phyloP scores from a whole-genome alignment of 2,888 invertebrate genomes.

The Yponomeuta malinellus region DNA sequence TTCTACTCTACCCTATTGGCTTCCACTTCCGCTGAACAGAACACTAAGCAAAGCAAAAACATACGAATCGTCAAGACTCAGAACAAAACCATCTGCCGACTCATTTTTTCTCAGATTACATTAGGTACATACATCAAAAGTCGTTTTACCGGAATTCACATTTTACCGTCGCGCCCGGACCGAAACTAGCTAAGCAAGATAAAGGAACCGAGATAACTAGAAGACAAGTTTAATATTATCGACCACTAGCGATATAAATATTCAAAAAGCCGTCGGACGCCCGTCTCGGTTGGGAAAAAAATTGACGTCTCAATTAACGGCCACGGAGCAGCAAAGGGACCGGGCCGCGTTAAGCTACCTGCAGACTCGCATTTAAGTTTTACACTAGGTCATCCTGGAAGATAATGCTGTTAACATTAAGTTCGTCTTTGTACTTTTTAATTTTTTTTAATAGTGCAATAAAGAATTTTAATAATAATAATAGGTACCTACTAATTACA shows the following conservation, averaged over 20 bases:
- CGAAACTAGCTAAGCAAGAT: slow-evolving; percentile 43
- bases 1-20: too few species aligned
- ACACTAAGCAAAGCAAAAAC: neutral
- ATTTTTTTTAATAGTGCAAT: too few species aligned
- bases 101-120: neutral
- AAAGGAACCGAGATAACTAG: slow-evolving; percentile 59
- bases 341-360: neutral
- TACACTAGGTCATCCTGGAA: neutral
- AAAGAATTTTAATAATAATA: too few species aligned
- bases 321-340: slow-evolving; percentile 17
- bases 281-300: slow-evolving; percentile 47
- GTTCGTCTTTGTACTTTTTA: too few species aligned
- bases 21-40: neutral
- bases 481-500: neutral
- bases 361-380: slow-evolving; percentile 4
- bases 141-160: slow-evolving; percentile 28
- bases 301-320: slow-evolving; percentile 74
- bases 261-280: slow-evolving; percentile 36
- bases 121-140: too few species aligned
- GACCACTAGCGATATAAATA: slow-evolving; percentile 66
- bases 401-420: too few species aligned
- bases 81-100: neutral
- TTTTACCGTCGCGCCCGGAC: slow-evolving; percentile 32
- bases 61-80: too few species aligned
- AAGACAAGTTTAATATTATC: slow-evolving; percentile 63